Base-by-base conservation (phyloP, 2,797 vertebrate species). In the Meda fulgida region DNA sequence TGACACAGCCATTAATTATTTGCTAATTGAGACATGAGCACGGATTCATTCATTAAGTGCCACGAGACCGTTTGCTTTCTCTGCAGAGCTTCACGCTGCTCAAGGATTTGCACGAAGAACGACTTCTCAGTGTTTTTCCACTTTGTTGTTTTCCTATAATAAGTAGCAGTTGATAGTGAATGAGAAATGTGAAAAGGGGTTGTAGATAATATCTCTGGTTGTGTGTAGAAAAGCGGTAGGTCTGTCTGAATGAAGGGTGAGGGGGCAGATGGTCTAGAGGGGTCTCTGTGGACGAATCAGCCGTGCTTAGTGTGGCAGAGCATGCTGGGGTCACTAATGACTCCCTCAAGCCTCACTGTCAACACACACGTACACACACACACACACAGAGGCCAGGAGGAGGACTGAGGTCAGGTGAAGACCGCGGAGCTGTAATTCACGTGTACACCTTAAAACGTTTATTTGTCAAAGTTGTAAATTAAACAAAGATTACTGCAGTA, bases 1-100 rank as follows among this genome's bases (percentile, higher is more conserved):
- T 89, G 89, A 91, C 90, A 92, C 90, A 89, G 73, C 87, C 89
- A 92, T 92, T 92, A 92, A 91, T 91, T 91, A 92, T 87, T 86
- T 87, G 88, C 90, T 92, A 92, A 92, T 91, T 92, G 90, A 92
- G 90, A 92, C 90, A 90, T 89, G 90, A 91, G 89, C 90, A 84
- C 86, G 70, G 89, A 87, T 88, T 89, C 84, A 78, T 92, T 91
- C 87, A 88, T 91, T 89, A 89, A 87, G 87, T 89, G 90, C 86
- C 88, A 89, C 71, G 79, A 89, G 88, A 87, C 89, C 84, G 83
- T 65, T 89, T 66, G 71, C 85, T 86, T 87, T 90, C 78, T 81
- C 86, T 71, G 81, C 84, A 83, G 87, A 88, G 86, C 89, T 78
- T 79, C 7, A 26, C 38, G 46, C 81, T 31, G 84, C 78, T 88